Conservation (phyloP, 2,113 vertebrate genomes). For the Sebastes fasciatus region DNA sequence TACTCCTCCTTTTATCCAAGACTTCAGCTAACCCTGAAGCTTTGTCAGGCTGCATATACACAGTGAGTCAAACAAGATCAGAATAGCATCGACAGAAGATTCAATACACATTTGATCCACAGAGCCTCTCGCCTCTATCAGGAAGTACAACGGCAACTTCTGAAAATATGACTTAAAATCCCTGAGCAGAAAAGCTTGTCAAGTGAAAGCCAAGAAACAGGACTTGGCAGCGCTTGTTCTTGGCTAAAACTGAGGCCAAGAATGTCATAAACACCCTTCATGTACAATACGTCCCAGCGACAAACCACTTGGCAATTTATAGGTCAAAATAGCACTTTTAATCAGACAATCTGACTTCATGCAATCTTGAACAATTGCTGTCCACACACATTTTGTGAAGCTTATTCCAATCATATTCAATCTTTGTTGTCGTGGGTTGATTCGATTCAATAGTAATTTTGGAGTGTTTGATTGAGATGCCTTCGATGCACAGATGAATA, state of each 20-base stretch:
- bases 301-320: conserved; percentile 17
- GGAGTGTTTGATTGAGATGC: neutral
- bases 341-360: conserved; percentile 3
- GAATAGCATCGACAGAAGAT: conserved; percentile 12
- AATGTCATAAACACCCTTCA: conserved; percentile 41
- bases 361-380: neutral
- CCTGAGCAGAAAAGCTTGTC: conserved; percentile 39
- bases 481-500: neutral
- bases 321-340: conserved; percentile 28
- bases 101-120: conserved; percentile 14
- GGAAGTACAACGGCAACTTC: conserved; percentile 1
- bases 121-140: conserved; percentile 22
- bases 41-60: conserved; percentile 12
- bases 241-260: conserved; percentile 37
- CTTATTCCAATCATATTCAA: neutral
- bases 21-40: conserved; percentile 18
- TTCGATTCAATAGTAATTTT: neutral
- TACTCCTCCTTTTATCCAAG: conserved; percentile 8
- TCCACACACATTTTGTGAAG: neutral
- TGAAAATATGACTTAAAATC: conserved; percentile 43
- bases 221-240: conserved; percentile 49
- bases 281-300: conserved; percentile 21
- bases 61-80: conserved; percentile 35
- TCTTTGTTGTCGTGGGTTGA: neutral
- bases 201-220: conserved; percentile 46